Percentiles rank a stretch among this genome's conserved stretches.
phyloP scores from a whole-genome alignment of 2,888 invertebrate species.

The Kryphioiulus occultus region DNA sequence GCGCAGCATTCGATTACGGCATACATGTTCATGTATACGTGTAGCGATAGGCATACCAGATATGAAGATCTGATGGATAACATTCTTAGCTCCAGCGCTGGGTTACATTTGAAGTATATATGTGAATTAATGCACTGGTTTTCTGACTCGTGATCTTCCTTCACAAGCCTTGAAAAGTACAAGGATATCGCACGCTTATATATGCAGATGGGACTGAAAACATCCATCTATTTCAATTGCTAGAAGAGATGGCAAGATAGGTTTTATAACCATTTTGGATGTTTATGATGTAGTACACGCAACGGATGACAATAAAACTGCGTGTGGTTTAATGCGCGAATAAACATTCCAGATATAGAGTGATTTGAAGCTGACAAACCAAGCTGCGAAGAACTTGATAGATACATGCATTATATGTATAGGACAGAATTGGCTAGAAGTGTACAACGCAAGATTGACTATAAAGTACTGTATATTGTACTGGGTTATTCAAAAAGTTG shows the following conservation, averaged over 20 bases:
- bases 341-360: background rate
- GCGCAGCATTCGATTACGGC: background rate
- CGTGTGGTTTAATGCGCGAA: conserved; percentile 7
- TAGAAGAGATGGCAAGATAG: background rate
- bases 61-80: background rate
- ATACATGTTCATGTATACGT: no score
- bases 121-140: no score
- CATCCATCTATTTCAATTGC: conserved; percentile 20
- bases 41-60: background rate
- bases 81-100: background rate
- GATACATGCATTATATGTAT: background rate
- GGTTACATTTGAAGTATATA: background rate
- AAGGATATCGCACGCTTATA: background rate
- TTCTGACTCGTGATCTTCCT: background rate
- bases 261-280: background rate
- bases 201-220: conserved; percentile 1
- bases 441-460: no score
- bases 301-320: background rate
- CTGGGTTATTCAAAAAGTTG: no score
- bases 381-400: background rate
- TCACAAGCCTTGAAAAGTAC: background rate
- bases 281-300: conserved; percentile 1
- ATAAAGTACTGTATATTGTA: no score
- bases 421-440: no score
- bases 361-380: conserved; percentile 8